phyloP scores from a whole-genome alignment of 2,113 vertebrate species.

The Hippocampus abdominalis region DNA sequence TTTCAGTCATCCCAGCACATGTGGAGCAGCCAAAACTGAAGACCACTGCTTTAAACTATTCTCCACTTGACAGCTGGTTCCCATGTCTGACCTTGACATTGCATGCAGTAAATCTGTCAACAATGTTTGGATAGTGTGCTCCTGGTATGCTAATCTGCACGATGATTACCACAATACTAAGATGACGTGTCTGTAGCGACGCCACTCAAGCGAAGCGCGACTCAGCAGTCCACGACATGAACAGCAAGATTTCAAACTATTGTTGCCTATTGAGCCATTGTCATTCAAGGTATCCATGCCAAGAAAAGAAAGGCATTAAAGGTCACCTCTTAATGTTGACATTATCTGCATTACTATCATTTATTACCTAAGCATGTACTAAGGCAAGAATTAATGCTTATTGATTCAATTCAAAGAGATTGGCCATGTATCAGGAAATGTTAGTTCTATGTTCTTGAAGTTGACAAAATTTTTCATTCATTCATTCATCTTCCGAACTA shows the following conservation, averaged over 20 bases:
- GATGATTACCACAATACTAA: slow-evolving; percentile 57
- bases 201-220: too few species aligned
- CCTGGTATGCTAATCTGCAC: slow-evolving; percentile 57
- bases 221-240: slow-evolving; percentile 12
- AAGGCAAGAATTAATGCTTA: too few species aligned
- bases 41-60: slow-evolving; percentile 42
- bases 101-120: slow-evolving; percentile 54
- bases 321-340: too few species aligned
- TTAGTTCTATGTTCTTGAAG: too few species aligned
- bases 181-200: slow-evolving; percentile 24
- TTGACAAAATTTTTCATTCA: too few species aligned
- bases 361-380: too few species aligned
- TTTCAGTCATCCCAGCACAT: slow-evolving; percentile 39
- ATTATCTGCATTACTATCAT: too few species aligned
- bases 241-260: slow-evolving; percentile 44
- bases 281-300: too few species aligned
- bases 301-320: too few species aligned
- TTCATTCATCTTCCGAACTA: too few species aligned
- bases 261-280: slow-evolving; percentile 51
- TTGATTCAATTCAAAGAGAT: too few species aligned
- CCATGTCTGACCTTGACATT: slow-evolving; percentile 45
- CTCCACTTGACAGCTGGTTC: slow-evolving; percentile 60
- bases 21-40: slow-evolving; percentile 12
- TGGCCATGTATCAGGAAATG: too few species aligned
- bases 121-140: slow-evolving; percentile 49